Percentiles rank a stretch among this genome's conserved stretches.
Conservation (phyloP, 2,888 invertebrate genomes). For the Drosophila vallismaia region DNA sequence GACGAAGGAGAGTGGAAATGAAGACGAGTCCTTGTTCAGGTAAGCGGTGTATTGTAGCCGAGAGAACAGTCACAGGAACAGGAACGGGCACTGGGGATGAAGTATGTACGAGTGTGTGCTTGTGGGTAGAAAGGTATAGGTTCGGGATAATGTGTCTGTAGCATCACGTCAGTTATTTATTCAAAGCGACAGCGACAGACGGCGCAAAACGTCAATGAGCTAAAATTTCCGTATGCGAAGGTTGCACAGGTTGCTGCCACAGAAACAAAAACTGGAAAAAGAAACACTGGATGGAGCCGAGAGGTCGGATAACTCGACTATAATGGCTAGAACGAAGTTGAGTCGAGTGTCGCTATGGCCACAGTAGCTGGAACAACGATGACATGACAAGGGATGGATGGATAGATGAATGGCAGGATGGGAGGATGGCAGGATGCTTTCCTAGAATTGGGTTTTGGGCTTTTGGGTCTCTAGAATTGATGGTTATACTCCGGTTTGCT, state of each 20-base stretch:
- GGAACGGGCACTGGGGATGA: not conserved
- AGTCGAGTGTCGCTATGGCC: constrained; percentile 55
- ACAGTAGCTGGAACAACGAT: constrained; percentile 51
- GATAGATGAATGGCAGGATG: constrained; percentile 33
- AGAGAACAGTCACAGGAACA: too few species aligned
- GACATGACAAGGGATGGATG: constrained; percentile 80
- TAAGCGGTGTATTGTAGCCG: constrained; percentile 57
- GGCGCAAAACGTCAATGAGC: constrained; percentile 80
- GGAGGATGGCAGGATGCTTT: constrained; percentile 19
- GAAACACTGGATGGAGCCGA: constrained; percentile 4
- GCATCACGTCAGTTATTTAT: constrained; percentile 77
- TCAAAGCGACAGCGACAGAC: constrained; percentile 75
- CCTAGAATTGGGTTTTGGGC: constrained; percentile 33
- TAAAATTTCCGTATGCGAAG: constrained; percentile 66
- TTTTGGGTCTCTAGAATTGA: constrained; percentile 52
- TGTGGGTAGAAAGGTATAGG: constrained; percentile 25
- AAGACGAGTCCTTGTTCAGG: constrained; percentile 21
- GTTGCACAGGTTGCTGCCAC: constrained; percentile 48
- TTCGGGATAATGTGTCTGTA: constrained; percentile 70
- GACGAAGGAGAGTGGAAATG: not conserved
- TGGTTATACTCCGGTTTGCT: constrained; percentile 37
- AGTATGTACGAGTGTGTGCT: not conserved
- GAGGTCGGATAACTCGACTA: constrained; percentile 50
- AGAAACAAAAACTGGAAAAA: constrained; percentile 2
- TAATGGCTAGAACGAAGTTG: constrained; percentile 44